Base-by-base conservation (phyloP, 1,140 invertebrate genomes). In the Penaeus japonicus region DNA sequence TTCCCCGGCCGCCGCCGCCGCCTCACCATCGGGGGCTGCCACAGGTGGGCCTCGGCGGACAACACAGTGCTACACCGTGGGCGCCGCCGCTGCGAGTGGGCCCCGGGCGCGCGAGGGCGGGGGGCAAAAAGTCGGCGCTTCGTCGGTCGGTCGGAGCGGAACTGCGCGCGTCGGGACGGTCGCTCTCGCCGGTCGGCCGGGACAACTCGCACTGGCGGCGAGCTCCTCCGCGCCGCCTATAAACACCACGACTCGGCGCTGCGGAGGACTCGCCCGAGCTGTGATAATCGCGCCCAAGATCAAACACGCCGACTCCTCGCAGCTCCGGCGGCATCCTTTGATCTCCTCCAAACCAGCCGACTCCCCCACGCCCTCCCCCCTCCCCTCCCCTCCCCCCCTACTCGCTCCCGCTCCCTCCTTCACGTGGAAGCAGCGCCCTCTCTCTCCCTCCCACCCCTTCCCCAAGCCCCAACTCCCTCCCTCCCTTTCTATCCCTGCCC, bases 231-330 rank as follows among this genome's bases (percentile, higher is more conserved):
- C 57, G 22, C 80, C 39, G 80, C 80, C 80, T 83, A 83, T 65
- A 65, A 83, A 65, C 54, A 59, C 80, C 57, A 32, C 17, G 30
- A 32, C 57, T 20, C 27, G 39, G 22, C 57, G 80, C 80, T 81
- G 84, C 84, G 27, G 30, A 79, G 54, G 39, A 79, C 75, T 39
- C 57, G 84, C 30, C 75, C 84, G 75, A 86, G 84, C 84, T 86
- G 84, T 86, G 84, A 86, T 86, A 86, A 86, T 86, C 84, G 84
- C 84, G 62, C 84, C 84, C 17, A 30, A 86, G 75, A 86, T 86
- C 84, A 86, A 86, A 86, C 75, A 86, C 57, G 55, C 84, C 84
- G 84, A 55, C 84, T 86, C 54, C 84, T 86, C 77, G 62, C 84
- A 80, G 54, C 84, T 79, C 57, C 75, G 77, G 84, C 84, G 84